Conservation (phyloP, 2,113 vertebrate genomes). For the Recurvirostra avosetta region DNA sequence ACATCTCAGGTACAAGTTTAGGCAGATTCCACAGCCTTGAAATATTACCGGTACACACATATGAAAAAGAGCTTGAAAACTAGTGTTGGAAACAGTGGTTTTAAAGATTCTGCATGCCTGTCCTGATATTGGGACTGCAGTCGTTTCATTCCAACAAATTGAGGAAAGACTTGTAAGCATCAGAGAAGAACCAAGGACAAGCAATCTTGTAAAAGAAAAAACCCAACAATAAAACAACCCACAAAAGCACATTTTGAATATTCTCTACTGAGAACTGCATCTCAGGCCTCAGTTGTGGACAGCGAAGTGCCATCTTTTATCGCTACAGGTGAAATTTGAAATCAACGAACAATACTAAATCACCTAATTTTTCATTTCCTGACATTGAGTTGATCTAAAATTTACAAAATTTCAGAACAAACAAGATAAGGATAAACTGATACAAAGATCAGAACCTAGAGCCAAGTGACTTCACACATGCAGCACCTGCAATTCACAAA, state of each 20-base stretch:
- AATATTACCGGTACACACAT: background rate
- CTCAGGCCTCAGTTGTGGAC: background rate
- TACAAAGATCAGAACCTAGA: background rate
- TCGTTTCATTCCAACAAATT: background rate
- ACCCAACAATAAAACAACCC: background rate
- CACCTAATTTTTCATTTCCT: background rate
- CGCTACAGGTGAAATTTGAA: background rate
- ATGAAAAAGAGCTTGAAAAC: background rate
- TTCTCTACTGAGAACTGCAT: background rate
- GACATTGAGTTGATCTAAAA: background rate
- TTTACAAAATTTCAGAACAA: background rate
- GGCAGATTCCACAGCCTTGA: background rate
- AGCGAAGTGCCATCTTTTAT: background rate
- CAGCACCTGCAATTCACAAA: background rate
- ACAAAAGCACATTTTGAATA: background rate
- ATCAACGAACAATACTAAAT: background rate
- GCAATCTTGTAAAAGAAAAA: background rate
- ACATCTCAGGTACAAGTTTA: background rate
- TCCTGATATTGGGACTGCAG: background rate
- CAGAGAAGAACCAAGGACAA: background rate
- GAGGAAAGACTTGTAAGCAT: background rate
- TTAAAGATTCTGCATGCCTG: background rate
- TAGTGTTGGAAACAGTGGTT: background rate
- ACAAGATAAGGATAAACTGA: background rate
- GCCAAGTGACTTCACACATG: rapidly evolving